phyloP scores from a whole-genome alignment of 1,140 invertebrate genomes.

The Gryon sp. region DNA sequence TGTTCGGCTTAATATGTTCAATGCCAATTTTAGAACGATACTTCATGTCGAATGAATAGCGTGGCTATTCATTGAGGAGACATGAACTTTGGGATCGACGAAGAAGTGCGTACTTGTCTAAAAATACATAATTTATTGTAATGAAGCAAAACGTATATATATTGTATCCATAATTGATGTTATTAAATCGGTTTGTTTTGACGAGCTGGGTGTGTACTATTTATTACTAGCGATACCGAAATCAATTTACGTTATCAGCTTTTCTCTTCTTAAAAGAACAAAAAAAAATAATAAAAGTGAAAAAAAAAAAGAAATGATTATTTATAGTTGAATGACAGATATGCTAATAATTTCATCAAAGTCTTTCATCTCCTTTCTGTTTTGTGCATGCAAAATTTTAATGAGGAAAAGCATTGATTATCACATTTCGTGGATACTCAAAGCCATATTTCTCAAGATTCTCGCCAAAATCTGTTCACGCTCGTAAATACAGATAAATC shows the following conservation, averaged over 20 bases:
- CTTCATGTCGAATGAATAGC: too few relatives aligned
- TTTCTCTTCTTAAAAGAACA: slow-evolving; percentile 7
- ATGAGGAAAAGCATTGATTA: too few relatives aligned
- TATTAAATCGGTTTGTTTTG: slow-evolving; percentile 57
- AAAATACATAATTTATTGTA: slow-evolving; percentile 38
- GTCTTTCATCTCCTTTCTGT: background rate
- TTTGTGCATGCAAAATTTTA: too few relatives aligned
- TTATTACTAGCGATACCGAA: slow-evolving; percentile 35
- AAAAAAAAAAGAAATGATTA: background rate
- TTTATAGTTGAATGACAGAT: slow-evolving; percentile 1
- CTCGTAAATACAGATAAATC: slow-evolving; percentile 46
- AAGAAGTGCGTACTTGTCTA: too few relatives aligned
- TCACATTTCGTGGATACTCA: slow-evolving; percentile 26
- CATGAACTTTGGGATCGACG: too few relatives aligned
- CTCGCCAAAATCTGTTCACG: slow-evolving; percentile 44
- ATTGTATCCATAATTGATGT: slow-evolving; percentile 33
- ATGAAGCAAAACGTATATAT: slow-evolving; percentile 20
- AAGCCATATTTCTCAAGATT: slow-evolving; percentile 19
- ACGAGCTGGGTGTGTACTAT: slow-evolving; percentile 28
- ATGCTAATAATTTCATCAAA: background rate
- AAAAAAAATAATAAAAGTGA: background rate
- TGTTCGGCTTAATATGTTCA: too few relatives aligned
- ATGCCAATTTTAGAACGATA: too few relatives aligned
- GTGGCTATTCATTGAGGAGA: too few relatives aligned
- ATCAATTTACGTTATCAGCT: slow-evolving; percentile 36